Evolutionary conservation across 2,888 invertebrate species (phyloP).

Genomic region (Cheilosia scutellata): DNA sequence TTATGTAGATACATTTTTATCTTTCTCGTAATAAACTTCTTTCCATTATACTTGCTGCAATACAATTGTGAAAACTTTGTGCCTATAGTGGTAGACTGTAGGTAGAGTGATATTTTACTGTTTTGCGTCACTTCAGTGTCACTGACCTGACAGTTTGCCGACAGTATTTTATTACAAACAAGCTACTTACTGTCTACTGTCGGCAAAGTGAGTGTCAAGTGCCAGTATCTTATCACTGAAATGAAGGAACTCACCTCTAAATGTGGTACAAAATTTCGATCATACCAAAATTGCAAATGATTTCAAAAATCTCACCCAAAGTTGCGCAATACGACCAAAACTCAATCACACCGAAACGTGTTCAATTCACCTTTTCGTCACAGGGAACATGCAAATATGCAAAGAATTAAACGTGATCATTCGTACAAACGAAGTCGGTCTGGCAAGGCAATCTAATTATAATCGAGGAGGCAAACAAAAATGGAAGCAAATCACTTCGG

Average conservation of each 20-base stretch:
- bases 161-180: no score
- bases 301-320: constrained; percentile 28
- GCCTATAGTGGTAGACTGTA: no score
- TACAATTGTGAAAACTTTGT: no score
- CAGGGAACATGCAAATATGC: constrained; percentile 30
- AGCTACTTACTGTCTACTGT: no score
- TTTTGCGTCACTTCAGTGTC: no score
- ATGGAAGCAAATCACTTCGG: constrained; percentile 9
- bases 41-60: no score
- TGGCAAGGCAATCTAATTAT: constrained; percentile 19
- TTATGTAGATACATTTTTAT: no score
- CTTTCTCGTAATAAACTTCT: no score
- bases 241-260: constrained; percentile 6
- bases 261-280: constrained; percentile 11
- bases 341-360: constrained; percentile 29
- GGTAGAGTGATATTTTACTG: no score
- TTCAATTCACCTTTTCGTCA: constrained; percentile 22
- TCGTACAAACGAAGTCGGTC: background rate
- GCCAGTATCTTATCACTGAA: background rate
- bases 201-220: no score
- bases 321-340: constrained; percentile 16
- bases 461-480: background rate
- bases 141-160: no score
- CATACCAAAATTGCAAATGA: constrained; percentile 14
- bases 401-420: constrained; percentile 38